Evolutionary conservation across 2,888 invertebrate species (phyloP).

Genomic region (Bibio marci): DNA sequence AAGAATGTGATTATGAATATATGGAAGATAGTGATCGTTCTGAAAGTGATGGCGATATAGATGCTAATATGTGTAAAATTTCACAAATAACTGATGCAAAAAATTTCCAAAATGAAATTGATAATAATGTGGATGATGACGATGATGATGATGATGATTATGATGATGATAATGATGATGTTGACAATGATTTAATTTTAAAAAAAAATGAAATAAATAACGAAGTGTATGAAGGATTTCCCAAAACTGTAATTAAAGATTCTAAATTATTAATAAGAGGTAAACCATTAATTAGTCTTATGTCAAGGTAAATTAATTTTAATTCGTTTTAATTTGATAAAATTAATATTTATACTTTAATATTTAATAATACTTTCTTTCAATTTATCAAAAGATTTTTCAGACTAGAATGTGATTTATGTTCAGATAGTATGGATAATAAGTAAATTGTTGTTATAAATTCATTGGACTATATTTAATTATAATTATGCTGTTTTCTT

Average conservation of each 20-base stretch:
- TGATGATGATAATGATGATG: not conserved
- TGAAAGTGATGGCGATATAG: not conserved
- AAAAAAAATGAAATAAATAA: not conserved
- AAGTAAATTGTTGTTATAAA: too few species aligned
- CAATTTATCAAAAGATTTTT: slow-evolving; percentile 9
- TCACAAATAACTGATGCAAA: not conserved
- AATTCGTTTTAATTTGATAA: not conserved
- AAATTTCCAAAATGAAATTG: not conserved
- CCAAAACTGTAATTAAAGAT: slow-evolving; percentile 10
- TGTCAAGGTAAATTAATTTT: slow-evolving; percentile 7
- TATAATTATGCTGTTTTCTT: too few species aligned
- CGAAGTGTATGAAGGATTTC: slow-evolving; percentile 6
- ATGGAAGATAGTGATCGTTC: not conserved
- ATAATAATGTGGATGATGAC: not conserved
- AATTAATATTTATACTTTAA: not conserved
- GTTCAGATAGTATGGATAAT: slow-evolving; percentile 5
- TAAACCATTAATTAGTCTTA: slow-evolving; percentile 8
- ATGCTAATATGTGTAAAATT: too few species aligned
- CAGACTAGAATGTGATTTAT: slow-evolving; percentile 10
- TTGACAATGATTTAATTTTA: not conserved
- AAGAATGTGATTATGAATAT: not conserved
- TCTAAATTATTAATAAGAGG: slow-evolving; percentile 10
- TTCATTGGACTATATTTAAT: too few species aligned
- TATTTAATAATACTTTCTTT: not conserved
- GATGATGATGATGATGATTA: not conserved